Evolutionary conservation across 2,888 invertebrate species (phyloP).

Genomic region (Tetrapedia diversipes): DNA sequence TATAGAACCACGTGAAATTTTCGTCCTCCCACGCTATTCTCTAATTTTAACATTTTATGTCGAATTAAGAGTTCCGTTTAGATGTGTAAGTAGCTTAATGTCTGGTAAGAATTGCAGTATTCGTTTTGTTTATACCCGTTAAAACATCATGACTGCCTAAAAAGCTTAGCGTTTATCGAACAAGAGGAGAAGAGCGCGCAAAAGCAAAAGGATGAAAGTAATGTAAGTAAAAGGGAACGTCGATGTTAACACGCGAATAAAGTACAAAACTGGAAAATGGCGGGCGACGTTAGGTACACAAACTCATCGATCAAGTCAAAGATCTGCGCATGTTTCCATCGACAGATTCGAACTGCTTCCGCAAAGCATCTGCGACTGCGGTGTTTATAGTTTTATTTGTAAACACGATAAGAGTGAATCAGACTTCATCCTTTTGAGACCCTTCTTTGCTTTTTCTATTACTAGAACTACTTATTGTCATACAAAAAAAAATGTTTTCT

Average conservation of each 20-base stretch:
- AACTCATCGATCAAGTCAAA: background rate
- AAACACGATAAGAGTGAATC: background rate
- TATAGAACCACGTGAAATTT: background rate
- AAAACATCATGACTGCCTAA: slow-evolving; percentile 41
- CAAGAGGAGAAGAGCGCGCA: background rate
- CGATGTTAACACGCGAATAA: slow-evolving; percentile 12
- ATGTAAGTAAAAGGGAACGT: background rate
- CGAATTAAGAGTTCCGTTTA: slow-evolving; percentile 36
- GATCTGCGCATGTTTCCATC: background rate
- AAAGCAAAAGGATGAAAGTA: background rate
- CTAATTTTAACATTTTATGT: slow-evolving; percentile 22
- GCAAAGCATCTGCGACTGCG: background rate
- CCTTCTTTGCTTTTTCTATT: background rate
- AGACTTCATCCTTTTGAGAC: background rate
- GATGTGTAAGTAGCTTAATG: slow-evolving; percentile 45
- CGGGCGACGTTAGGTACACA: background rate
- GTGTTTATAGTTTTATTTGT: slow-evolving; percentile 12
- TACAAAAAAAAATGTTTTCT: slow-evolving; percentile 4
- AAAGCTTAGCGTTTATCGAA: slow-evolving; percentile 28
- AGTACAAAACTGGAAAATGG: slow-evolving; percentile 26
- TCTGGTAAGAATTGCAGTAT: slow-evolving; percentile 53
- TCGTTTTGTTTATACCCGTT: slow-evolving; percentile 50
- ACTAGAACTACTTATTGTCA: background rate
- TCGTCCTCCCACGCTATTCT: slow-evolving; percentile 8
- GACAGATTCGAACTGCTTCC: slow-evolving; percentile 4